Evolutionary conservation across 2,888 invertebrate species (phyloP), one percentile per base, ranked within the genome.

Genomic region (Xestobium rufovillosum): DNA sequence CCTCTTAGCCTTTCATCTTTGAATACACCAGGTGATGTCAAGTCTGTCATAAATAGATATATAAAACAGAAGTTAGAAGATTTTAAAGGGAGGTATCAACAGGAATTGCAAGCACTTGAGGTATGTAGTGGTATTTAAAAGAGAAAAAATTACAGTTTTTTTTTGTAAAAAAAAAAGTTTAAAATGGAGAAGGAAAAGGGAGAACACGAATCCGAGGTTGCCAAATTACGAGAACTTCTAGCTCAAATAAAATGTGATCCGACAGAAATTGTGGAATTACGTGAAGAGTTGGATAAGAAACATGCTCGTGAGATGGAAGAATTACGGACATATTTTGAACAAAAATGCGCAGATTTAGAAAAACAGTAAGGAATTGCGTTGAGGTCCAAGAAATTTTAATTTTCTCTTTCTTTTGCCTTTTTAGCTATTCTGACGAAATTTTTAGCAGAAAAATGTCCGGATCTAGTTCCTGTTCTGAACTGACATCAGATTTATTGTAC

Each of bases 261-360:
- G 36, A 68, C 67, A 0, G 75, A 75, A 39, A 60, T 81, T 12
- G 66, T 72, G 8, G 68, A 70, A 10, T 49, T 80, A 27, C 67
- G 72, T 35, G 61, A 68, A 15, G 82, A 82, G 51, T 60, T 83
- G 15, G 76, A 77, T 36, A 56, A 63, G 3, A 77, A 78, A 51
- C 84, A 87, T 63, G 70, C 77, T 19, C 76, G 75, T 44, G 83
- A 87, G 59, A 80, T 87, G 78, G 84, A 84, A 59, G 80, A 85
- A 55, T 60, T 87, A 35, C 69, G 86, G 29, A 81, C 75, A 6
- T 87, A 86, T 54, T 87, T 85, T 55, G 87, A 87, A 55, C 73
- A 79, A 53, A 85, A 84, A 56, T 87, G 85, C 56, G 72, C 78
- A 1, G 83, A 86, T 51, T 72, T 87, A 62, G 84, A 84, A 56